Conservation (phyloP, 2,888 invertebrate species). For the Tenodera sinensis region DNA sequence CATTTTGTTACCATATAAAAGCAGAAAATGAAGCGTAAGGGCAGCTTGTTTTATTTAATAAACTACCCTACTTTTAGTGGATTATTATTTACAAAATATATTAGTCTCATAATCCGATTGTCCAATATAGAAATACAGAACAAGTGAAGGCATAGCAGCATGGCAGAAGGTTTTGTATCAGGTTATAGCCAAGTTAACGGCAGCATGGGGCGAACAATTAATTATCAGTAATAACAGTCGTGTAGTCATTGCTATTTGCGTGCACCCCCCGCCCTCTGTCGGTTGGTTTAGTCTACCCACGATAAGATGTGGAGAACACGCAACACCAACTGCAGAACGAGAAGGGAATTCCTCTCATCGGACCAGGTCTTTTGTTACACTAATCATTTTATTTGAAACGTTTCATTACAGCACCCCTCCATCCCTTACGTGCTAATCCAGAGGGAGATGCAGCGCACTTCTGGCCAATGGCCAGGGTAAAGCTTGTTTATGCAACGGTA, state of each 20-base stretch:
- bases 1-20: too few relatives aligned
- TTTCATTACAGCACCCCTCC: not conserved
- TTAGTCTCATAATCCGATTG: too few relatives aligned
- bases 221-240: not conserved
- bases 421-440: not conserved
- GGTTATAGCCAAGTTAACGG: not conserved
- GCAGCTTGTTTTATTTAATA: too few relatives aligned
- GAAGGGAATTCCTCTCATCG: not conserved
- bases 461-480: too few relatives aligned
- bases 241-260: not conserved
- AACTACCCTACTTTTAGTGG: too few relatives aligned
- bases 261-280: not conserved
- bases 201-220: not conserved
- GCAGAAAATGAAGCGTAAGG: too few relatives aligned
- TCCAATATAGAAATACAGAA: too few relatives aligned
- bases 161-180: not conserved
- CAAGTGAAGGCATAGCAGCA: too few relatives aligned
- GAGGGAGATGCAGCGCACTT: not conserved
- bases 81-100: too few relatives aligned
- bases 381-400: not conserved
- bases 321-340: not conserved
- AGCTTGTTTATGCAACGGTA: too few relatives aligned
- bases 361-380: not conserved
- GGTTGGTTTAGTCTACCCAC: not conserved
- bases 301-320: not conserved